These are phyloP conservation scores for Hypercompe scribonia DNA, from an alignment of 2,888 invertebrate genomes.

Conservation along the genomic window DNA sequence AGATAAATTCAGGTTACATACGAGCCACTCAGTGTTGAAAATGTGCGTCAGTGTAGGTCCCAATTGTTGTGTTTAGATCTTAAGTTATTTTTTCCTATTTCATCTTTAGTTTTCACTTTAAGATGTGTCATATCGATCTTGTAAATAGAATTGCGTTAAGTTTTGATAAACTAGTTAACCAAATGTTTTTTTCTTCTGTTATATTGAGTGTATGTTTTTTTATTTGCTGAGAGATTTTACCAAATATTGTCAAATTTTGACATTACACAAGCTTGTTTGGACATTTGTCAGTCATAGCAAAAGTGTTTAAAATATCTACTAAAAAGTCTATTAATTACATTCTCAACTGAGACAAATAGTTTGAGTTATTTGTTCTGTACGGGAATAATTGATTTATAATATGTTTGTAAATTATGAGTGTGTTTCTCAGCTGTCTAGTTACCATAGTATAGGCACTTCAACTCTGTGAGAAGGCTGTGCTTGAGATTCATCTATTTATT, in stretches of 20 bases:
- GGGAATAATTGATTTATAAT: neutral
- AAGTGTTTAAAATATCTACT: neutral
- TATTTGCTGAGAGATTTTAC: neutral
- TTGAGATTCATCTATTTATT: too few relatives aligned
- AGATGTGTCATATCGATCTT: conserved; percentile 31
- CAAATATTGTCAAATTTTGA: neutral
- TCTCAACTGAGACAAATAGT: neutral
- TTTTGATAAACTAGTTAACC: conserved; percentile 30
- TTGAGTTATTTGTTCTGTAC: neutral
- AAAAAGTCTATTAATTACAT: neutral
- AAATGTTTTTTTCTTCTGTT: conserved; percentile 25
- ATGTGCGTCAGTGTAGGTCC: conserved; percentile 2
- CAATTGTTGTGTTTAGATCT: conserved; percentile 22
- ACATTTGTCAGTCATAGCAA: neutral
- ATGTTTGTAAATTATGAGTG: too few relatives aligned
- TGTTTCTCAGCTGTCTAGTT: neutral
- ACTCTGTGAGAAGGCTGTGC: too few relatives aligned
- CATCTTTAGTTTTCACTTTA: conserved; percentile 25
- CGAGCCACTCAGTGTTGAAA: neutral
- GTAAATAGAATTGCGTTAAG: conserved; percentile 28
- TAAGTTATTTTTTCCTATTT: conserved; percentile 27
- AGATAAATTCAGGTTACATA: conserved; percentile 21
- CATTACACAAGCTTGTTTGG: neutral
- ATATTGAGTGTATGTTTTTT: conserved; percentile 19
- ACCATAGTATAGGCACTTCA: neutral